Evolutionary conservation across 1,140 invertebrate species (phyloP).

Genomic region (Leptinotarsa texana): DNA sequence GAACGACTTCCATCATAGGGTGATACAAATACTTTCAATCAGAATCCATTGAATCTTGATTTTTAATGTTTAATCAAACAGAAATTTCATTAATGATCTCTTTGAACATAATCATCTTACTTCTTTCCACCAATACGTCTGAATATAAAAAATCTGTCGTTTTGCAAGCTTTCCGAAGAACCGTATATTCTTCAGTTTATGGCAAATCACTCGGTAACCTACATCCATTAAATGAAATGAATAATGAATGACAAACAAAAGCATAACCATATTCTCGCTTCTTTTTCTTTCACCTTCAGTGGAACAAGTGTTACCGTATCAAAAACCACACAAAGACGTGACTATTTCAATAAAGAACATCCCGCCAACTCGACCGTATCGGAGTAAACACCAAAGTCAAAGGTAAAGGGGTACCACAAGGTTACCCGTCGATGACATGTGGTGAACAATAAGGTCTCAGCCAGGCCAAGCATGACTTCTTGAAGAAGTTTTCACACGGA

Average conservation of each 20-base stretch:
- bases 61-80: too few species aligned
- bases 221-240: neutral
- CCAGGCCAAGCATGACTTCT: constrained; percentile 11
- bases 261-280: too few species aligned
- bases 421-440: constrained; percentile 16
- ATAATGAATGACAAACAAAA: neutral
- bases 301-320: neutral
- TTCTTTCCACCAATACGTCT: too few species aligned
- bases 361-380: constrained; percentile 5
- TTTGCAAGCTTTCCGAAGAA: too few species aligned
- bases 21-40: too few species aligned
- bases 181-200: too few species aligned
- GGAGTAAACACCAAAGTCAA: constrained; percentile 9
- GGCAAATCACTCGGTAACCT: neutral
- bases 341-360: constrained; percentile 10
- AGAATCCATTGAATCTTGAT: too few species aligned
- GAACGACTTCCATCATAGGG: too few species aligned
- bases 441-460: constrained; percentile 16
- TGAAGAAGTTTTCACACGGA: constrained; percentile 20
- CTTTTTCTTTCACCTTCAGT: neutral
- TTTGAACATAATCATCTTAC: too few species aligned
- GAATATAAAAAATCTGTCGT: too few species aligned
- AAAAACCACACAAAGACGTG: constrained; percentile 19
- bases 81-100: too few species aligned
- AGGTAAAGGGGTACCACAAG: constrained; percentile 20